Evolutionary conservation across 1,140 invertebrate species (phyloP).

Genomic region (Frieseomelitta varia): DNA sequence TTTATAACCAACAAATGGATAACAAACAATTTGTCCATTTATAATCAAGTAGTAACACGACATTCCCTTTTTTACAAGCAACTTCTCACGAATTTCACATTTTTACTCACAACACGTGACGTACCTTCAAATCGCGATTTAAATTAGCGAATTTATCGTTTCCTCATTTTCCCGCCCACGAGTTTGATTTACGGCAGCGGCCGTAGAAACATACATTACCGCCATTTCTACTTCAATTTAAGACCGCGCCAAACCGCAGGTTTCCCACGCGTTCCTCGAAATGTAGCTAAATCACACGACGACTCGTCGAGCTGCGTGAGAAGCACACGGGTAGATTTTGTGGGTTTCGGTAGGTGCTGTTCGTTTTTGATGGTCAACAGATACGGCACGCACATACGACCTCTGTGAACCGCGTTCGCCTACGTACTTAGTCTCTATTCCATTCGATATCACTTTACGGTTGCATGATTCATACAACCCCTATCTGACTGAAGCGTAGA

Average conservation of each 20-base stretch:
- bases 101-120: background rate
- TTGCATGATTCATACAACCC: slow-evolving; percentile 69
- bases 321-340: slow-evolving; percentile 64
- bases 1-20: no score
- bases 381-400: slow-evolving; percentile 46
- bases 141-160: background rate
- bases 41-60: no score
- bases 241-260: background rate
- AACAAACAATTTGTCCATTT: no score
- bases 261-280: background rate
- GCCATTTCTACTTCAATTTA: background rate
- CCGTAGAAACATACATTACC: background rate
- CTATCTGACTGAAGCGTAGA: slow-evolving; percentile 1
- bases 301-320: background rate
- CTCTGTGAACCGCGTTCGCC: slow-evolving; percentile 20
- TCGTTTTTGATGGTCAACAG: slow-evolving; percentile 59
- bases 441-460: slow-evolving; percentile 74
- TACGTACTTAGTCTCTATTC: slow-evolving; percentile 62
- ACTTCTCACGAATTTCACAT: background rate
- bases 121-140: background rate
- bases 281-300: background rate
- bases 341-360: slow-evolving; percentile 61
- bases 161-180: background rate
- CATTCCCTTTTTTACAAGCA: no score
- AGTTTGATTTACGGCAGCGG: background rate